Conservation (phyloP, 2,113 vertebrate species). For the Marmota flaviventris region DNA sequence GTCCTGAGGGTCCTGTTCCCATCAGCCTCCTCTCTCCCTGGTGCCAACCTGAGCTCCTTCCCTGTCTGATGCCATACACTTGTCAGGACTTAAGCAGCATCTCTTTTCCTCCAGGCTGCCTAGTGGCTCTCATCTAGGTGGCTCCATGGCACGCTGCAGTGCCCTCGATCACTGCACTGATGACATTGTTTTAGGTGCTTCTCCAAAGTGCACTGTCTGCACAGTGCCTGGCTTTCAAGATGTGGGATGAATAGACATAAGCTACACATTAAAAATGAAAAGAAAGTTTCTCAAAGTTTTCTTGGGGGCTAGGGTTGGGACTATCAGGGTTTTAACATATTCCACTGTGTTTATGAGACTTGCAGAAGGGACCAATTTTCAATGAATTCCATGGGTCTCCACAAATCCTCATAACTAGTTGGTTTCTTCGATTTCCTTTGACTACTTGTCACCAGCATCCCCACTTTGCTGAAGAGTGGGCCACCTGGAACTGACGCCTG, state of each 20-base stretch:
- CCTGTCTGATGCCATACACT: background rate
- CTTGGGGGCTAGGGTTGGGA: background rate
- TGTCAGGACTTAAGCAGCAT: too few relatives aligned
- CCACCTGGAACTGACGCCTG: background rate
- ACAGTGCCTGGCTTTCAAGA: background rate
- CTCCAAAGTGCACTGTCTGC: background rate
- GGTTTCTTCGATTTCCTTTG: background rate
- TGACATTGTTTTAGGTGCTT: background rate
- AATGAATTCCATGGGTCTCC: accelerated
- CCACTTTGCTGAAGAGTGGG: background rate
- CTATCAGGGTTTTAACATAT: background rate
- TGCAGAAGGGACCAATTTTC: background rate
- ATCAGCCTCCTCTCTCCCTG: background rate
- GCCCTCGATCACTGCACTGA: background rate
- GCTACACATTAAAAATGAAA: background rate
- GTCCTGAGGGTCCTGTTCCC: background rate
- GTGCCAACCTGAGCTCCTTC: background rate
- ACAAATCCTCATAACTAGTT: background rate
- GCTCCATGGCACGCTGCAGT: background rate
- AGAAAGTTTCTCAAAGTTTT: background rate
- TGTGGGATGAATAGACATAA: background rate
- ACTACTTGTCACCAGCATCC: background rate
- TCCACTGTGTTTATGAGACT: background rate
- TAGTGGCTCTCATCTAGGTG: background rate
- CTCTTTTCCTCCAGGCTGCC: background rate